Evolutionary conservation across 2,113 vertebrate species (phyloP).

Genomic region (Ploceus nigricollis): DNA sequence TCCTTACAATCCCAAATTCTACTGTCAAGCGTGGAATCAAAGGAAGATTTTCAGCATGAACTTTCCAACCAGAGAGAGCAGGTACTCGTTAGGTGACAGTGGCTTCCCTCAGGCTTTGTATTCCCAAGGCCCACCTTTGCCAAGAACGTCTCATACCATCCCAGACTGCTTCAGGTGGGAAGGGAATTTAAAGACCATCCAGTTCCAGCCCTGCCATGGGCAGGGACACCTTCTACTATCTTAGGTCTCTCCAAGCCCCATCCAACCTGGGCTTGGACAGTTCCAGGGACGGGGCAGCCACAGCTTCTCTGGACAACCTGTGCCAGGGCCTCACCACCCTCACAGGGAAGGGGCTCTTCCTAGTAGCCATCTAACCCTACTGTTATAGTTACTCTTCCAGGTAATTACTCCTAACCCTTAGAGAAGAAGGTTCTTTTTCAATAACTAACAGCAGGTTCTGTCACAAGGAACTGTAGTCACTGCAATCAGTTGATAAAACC

Average conservation of each 20-base stretch:
- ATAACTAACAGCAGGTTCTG: neutral
- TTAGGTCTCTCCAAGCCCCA: rapidly evolving
- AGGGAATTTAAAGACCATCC: rapidly evolving
- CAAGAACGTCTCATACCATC: neutral
- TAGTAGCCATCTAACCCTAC: rapidly evolving
- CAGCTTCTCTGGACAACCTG: neutral
- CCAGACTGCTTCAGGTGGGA: rapidly evolving
- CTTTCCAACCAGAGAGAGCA: neutral
- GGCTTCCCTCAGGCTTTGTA: neutral
- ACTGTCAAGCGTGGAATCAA: neutral
- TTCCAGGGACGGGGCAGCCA: neutral
- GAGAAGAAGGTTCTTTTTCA: neutral
- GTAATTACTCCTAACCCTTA: neutral
- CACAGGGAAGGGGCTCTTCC: neutral
- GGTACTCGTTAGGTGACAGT: neutral
- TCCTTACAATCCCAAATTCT: neutral
- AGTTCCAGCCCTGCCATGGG: rapidly evolving
- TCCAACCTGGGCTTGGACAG: neutral
- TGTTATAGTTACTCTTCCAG: neutral
- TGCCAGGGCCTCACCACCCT: neutral
- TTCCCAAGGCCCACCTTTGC: neutral
- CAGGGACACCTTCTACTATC: rapidly evolving
- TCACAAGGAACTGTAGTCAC: neutral
- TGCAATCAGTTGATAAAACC: neutral
- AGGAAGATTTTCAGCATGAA: neutral